Conservation (phyloP, 1,140 invertebrate genomes). For the Drosophila arawakana region DNA sequence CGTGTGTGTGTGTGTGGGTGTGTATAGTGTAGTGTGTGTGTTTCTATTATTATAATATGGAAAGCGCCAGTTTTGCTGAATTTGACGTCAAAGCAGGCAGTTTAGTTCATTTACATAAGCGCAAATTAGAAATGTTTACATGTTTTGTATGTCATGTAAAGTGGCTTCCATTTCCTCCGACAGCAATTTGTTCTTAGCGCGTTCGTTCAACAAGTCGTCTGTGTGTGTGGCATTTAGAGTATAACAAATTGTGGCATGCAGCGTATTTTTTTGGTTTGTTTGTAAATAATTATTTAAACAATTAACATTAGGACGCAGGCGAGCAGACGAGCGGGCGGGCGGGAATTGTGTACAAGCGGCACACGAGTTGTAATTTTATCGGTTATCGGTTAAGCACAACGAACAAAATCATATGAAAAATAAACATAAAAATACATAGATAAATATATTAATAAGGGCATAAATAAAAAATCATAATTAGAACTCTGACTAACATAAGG, state of each 20-base stretch:
- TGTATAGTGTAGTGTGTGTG: conserved; percentile 37
- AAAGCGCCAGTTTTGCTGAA: conserved; percentile 74
- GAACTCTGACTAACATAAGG: conserved; percentile 55
- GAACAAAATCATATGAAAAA: conserved; percentile 56
- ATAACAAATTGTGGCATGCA: conserved; percentile 47
- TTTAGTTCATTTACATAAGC: conserved; percentile 80
- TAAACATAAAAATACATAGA: conserved; percentile 54
- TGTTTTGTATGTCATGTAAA: conserved; percentile 99
- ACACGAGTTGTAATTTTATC: conserved; percentile 30
- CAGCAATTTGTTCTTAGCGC: conserved; percentile 98
- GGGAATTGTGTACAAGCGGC: conserved; percentile 34
- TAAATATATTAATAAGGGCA: conserved; percentile 49
- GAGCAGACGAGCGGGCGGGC: conserved; percentile 34
- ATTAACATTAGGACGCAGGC: conserved; percentile 48
- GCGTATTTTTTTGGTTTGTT: conserved; percentile 1
- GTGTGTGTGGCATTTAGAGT: conserved; percentile 72
- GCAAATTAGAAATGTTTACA: conserved; percentile 89
- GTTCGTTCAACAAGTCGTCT: conserved; percentile 98
- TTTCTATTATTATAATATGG: conserved; percentile 70
- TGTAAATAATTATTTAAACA: conserved; percentile 34
- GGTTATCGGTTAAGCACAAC: conserved; percentile 46
- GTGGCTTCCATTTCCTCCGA: conserved; percentile 99
- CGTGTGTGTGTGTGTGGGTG: conserved; percentile 27
- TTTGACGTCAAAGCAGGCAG: conserved; percentile 81
- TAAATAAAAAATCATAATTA: conserved; percentile 33